phyloP scores from a whole-genome alignment of 2,113 vertebrate species.

The Mormyrus iriodes region DNA sequence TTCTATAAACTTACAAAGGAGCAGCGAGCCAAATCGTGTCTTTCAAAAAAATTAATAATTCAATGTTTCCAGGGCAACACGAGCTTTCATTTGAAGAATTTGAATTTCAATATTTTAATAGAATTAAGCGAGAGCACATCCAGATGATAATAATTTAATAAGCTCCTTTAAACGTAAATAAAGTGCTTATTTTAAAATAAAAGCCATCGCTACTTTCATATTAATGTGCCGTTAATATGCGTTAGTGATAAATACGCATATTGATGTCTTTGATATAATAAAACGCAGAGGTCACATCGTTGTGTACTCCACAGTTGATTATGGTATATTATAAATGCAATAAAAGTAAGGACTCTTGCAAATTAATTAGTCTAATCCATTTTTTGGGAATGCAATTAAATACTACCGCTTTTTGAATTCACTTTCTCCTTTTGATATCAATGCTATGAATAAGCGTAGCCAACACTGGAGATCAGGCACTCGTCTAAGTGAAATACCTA shows the following conservation, averaged over 20 bases:
- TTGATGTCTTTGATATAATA: conserved; percentile 49
- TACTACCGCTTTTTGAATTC: conserved; percentile 13
- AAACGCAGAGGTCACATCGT: conserved; percentile 35
- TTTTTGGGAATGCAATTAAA: conserved; percentile 31
- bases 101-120: conserved; percentile 48
- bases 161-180: conserved; percentile 53
- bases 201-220: conserved; percentile 38
- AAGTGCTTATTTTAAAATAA: conserved; percentile 50
- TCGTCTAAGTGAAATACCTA: neutral
- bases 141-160: conserved; percentile 55
- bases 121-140: conserved; percentile 45
- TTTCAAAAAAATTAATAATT: conserved; percentile 53
- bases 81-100: conserved; percentile 55
- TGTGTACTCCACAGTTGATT: conserved; percentile 49
- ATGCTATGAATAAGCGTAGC: neutral
- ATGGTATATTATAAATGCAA: conserved; percentile 49
- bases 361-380: conserved; percentile 47
- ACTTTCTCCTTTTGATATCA: conserved; percentile 14
- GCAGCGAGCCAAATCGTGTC: conserved; percentile 43
- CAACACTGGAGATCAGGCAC: neutral
- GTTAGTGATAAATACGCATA: conserved; percentile 41
- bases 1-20: conserved; percentile 47
- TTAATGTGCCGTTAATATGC: conserved; percentile 45
- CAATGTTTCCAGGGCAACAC: conserved; percentile 40
- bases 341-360: conserved; percentile 35